A percentile compares a stretch with the other conserved stretches of the same genome.
phyloP scores from a whole-genome alignment of 1,140 invertebrate genomes.

The Drosophila azteca region DNA sequence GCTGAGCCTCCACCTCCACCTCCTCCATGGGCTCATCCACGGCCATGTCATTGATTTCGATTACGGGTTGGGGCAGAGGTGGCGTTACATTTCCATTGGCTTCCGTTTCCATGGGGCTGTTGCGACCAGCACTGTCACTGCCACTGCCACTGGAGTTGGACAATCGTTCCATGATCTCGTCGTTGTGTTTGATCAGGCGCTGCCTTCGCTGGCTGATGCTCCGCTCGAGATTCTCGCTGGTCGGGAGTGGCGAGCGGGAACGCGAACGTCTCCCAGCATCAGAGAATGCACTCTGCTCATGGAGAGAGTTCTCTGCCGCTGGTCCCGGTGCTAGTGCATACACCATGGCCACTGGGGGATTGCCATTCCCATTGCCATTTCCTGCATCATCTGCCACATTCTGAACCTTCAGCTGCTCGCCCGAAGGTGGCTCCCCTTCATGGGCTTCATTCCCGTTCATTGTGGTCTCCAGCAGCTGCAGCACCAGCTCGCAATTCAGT shows the following conservation, averaged over 20 bases:
- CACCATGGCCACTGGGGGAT: slow-evolving; percentile 42
- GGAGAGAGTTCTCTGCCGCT: slow-evolving; percentile 4
- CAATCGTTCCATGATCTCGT: slow-evolving; percentile 53
- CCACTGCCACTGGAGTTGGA: slow-evolving; percentile 11
- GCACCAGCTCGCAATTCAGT: slow-evolving; percentile 56
- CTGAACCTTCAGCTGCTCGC: slow-evolving; percentile 37
- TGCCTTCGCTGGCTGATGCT: slow-evolving; percentile 50
- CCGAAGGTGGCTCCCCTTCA: too few species aligned
- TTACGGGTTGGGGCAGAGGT: slow-evolving; percentile 47
- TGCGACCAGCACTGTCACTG: background rate
- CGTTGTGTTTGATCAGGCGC: slow-evolving; percentile 59
- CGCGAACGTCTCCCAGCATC: slow-evolving; percentile 29
- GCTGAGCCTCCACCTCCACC: background rate
- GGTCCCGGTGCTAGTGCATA: slow-evolving; percentile 19
- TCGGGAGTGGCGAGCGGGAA: slow-evolving; percentile 58
- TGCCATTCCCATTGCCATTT: slow-evolving; percentile 38
- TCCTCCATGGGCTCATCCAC: slow-evolving; percentile 31
- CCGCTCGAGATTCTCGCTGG: slow-evolving; percentile 55
- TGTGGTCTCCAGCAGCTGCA: slow-evolving; percentile 56
- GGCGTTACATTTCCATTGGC: slow-evolving; percentile 27
- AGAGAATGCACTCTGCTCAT: background rate
- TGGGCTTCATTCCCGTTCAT: slow-evolving; percentile 32
- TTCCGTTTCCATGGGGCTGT: slow-evolving; percentile 42
- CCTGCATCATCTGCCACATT: slow-evolving; percentile 60
- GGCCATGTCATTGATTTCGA: slow-evolving; percentile 55